Evolutionary conservation across 2,797 vertebrate species (phyloP).

Genomic region (Crenuchus spilurus): DNA sequence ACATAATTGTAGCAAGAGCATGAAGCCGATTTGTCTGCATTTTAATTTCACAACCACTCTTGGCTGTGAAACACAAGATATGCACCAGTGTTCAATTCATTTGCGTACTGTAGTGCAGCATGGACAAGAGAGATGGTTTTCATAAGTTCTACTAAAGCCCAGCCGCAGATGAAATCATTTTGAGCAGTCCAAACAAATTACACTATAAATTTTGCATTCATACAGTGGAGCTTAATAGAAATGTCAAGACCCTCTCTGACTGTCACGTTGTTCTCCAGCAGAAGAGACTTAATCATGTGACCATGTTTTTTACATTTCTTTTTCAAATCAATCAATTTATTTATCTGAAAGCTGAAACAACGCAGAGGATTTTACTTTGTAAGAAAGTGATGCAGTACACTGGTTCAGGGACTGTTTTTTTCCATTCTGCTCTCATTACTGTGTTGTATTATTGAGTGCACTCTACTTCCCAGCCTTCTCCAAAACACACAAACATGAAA

Average conservation of each 20-base stretch:
- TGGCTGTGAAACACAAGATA: background rate
- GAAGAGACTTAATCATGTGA: constrained; percentile 35
- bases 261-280: constrained; percentile 20
- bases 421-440: constrained; percentile 34
- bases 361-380: background rate
- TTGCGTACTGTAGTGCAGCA: background rate
- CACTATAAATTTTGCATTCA: constrained; percentile 57
- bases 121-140: constrained; percentile 32
- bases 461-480: constrained; percentile 33
- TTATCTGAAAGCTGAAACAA: constrained; percentile 12
- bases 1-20: background rate
- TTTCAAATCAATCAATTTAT: background rate
- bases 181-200: constrained; percentile 59
- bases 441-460: constrained; percentile 33
- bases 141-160: constrained; percentile 57
- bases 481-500: constrained; percentile 46
- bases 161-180: constrained; percentile 62
- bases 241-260: constrained; percentile 60
- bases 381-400: background rate
- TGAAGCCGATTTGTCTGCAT: background rate
- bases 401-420: constrained; percentile 27
- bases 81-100: background rate
- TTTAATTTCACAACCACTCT: background rate
- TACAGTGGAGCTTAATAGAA: constrained; percentile 68
- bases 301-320: constrained; percentile 33